phyloP scores from a whole-genome alignment of 1,140 invertebrate species.

The Orius insidiosus region DNA sequence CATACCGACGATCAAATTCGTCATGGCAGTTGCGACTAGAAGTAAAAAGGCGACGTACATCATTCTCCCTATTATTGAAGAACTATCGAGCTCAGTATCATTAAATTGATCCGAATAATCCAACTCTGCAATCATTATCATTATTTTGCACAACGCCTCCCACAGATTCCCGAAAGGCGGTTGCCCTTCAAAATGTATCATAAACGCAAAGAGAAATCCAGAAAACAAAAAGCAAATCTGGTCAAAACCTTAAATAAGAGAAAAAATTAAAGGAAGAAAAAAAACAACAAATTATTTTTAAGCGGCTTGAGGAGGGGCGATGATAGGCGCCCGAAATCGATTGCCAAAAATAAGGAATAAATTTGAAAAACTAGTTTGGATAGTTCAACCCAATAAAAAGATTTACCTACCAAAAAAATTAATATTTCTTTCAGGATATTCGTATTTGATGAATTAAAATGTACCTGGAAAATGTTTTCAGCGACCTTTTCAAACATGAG shows the following conservation, averaged over 20 bases:
- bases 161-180: conserved; percentile 27
- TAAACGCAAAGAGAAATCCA: conserved; percentile 36
- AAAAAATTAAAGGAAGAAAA: too few species aligned
- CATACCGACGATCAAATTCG: conserved; percentile 30
- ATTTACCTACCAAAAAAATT: too few species aligned
- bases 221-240: conserved; percentile 34
- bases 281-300: too few species aligned
- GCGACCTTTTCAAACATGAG: conserved; percentile 33
- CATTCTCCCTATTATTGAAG: conserved; percentile 21
- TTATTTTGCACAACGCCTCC: conserved; percentile 30
- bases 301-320: too few species aligned
- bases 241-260: conserved; percentile 24
- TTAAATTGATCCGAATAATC: conserved; percentile 30
- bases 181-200: conserved; percentile 29
- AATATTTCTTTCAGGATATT: conserved; percentile 28
- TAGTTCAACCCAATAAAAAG: too few species aligned
- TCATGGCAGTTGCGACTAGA: conserved; percentile 27
- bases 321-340: too few species aligned
- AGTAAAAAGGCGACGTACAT: conserved; percentile 24
- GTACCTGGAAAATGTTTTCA: background rate
- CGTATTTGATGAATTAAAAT: conserved; percentile 12
- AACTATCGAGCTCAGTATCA: background rate
- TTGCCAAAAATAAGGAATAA: too few species aligned
- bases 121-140: conserved; percentile 40
- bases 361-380: too few species aligned